Evolutionary conservation across 2,113 vertebrate species (phyloP).

Genomic region (Hymenochirus boettgeri): DNA sequence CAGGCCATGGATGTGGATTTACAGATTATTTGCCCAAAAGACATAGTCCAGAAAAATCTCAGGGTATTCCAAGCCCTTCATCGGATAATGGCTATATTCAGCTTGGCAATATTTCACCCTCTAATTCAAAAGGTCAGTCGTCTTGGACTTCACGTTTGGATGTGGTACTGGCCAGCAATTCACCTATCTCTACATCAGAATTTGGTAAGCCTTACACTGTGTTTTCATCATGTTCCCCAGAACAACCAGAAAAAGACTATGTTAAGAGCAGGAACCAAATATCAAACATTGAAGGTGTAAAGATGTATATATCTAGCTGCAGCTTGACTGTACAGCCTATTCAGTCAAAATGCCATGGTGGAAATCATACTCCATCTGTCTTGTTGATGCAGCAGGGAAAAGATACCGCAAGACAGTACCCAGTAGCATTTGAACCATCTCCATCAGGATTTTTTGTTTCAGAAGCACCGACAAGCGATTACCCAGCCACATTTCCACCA

Average conservation of each 20-base stretch:
- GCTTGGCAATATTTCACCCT: conserved; percentile 45
- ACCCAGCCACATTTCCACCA: conserved; percentile 40
- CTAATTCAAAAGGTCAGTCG: conserved; percentile 42
- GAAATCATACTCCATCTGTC: conserved; percentile 39
- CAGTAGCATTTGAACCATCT: conserved; percentile 38
- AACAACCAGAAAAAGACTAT: conserved; percentile 26
- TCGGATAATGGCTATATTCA: conserved; percentile 18
- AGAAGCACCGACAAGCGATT: conserved; percentile 45
- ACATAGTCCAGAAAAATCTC: conserved; percentile 34
- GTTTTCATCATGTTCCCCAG: conserved; percentile 37
- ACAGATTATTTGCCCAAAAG: conserved; percentile 41
- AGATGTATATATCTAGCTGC: conserved; percentile 60
- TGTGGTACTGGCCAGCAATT: conserved; percentile 47
- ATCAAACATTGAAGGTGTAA: conserved; percentile 50
- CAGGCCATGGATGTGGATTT: conserved; percentile 37
- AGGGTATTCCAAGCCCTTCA: background rate
- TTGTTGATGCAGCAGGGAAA: conserved; percentile 46
- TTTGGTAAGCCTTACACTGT: conserved; percentile 41
- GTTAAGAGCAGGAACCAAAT: conserved; percentile 41
- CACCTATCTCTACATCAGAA: conserved; percentile 43
- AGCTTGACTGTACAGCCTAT: conserved; percentile 53
- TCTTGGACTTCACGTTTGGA: conserved; percentile 55
- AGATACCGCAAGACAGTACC: conserved; percentile 21
- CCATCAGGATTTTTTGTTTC: conserved; percentile 46
- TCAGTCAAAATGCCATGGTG: conserved; percentile 20